Conservation (phyloP, 2,113 vertebrate species). For the Rafetus swinhoei region DNA sequence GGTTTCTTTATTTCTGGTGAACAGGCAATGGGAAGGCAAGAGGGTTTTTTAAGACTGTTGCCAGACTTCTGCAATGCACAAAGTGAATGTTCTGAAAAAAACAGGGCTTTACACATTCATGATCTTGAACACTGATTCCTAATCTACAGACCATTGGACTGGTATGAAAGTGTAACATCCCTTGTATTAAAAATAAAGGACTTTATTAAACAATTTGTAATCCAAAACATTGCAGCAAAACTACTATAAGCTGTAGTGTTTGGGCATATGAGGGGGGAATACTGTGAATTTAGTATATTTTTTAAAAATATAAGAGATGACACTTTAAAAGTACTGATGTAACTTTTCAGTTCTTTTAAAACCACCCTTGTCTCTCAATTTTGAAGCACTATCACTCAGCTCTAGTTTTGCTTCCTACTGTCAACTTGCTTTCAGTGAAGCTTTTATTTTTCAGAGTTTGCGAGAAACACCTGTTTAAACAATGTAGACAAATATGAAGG, state of each 20-base stretch:
- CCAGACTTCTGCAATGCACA: fast-evolving
- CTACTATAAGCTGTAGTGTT: not conserved
- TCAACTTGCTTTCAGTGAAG: slow-evolving; percentile 67
- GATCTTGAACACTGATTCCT: not conserved
- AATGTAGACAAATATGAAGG: slow-evolving; percentile 52
- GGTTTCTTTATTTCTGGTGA: not conserved
- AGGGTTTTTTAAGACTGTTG: not conserved
- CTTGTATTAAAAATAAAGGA: not conserved
- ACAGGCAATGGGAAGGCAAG: not conserved
- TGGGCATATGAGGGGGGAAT: not conserved
- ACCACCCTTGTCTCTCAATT: slow-evolving; percentile 56
- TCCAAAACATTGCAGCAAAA: not conserved
- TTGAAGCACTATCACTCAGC: slow-evolving; percentile 70
- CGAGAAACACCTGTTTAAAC: slow-evolving; percentile 65
- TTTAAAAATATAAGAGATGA: not conserved
- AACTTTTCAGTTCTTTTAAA: slow-evolving; percentile 66
- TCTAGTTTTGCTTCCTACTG: slow-evolving; percentile 70
- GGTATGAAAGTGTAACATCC: not conserved
- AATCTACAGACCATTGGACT: not conserved
- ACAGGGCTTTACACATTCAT: not conserved
- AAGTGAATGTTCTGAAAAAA: not conserved
- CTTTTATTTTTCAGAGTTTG: slow-evolving; percentile 62
- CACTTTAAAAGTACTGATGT: slow-evolving; percentile 44
- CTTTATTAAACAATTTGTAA: not conserved
- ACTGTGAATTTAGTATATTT: not conserved